Conservation (phyloP, 1,140 invertebrate species). For the Conus ventricosus region DNA sequence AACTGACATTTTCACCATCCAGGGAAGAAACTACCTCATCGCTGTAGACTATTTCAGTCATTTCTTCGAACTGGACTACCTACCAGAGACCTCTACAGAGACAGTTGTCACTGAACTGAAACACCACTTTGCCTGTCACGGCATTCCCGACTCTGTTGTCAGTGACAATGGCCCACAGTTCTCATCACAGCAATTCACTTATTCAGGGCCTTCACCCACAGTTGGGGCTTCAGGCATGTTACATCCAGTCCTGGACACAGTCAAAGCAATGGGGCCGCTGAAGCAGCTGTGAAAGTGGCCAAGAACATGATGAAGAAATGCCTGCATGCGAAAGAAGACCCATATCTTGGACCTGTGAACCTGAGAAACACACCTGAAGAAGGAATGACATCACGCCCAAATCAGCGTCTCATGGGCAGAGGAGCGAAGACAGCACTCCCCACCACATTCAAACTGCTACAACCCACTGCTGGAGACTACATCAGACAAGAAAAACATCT, state of each 20-base stretch:
- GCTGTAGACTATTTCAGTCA: slow-evolving; percentile 48
- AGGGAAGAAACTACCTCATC: neutral
- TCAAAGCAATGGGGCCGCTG: slow-evolving; percentile 52
- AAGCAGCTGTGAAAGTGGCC: slow-evolving; percentile 50
- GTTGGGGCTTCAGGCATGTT: slow-evolving; percentile 45
- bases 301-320: slow-evolving; percentile 53
- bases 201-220: slow-evolving; percentile 12
- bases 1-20: slow-evolving; percentile 31
- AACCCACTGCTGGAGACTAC: slow-evolving; percentile 10
- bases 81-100: no score
- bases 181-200: slow-evolving; percentile 43
- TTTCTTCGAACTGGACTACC: no score
- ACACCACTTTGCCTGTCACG: slow-evolving; percentile 50
- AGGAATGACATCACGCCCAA: slow-evolving; percentile 29
- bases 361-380: slow-evolving; percentile 49
- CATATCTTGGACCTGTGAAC: slow-evolving; percentile 48
- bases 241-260: slow-evolving; percentile 42
- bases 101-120: slow-evolving; percentile 51
- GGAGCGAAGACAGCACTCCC: slow-evolving; percentile 43
- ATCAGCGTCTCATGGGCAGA: slow-evolving; percentile 46
- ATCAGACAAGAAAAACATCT: neutral
- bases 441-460: neutral
- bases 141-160: slow-evolving; percentile 42
- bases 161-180: slow-evolving; percentile 52
- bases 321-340: slow-evolving; percentile 39